Evolutionary conservation across 2,888 invertebrate genomes (phyloP).

Genomic region (Baronia brevicornis): DNA sequence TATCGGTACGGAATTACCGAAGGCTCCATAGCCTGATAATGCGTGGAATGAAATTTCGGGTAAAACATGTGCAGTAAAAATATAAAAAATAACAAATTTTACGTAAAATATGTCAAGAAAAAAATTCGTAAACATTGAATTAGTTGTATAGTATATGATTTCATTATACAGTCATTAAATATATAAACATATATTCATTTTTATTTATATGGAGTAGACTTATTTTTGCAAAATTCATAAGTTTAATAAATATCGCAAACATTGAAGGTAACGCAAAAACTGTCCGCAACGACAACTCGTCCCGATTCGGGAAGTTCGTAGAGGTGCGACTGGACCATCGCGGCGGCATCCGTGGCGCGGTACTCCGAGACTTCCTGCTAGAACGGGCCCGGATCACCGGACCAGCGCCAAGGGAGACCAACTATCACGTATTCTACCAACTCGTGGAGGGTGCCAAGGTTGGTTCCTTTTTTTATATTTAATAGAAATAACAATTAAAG

Average conservation of each 20-base stretch:
- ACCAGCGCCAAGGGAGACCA: conserved; percentile 89
- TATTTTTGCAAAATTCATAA: too few species aligned
- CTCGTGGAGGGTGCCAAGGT: conserved; percentile 90
- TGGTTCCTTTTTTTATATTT: conserved; percentile 13
- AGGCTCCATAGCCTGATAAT: too few species aligned
- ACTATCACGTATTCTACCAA: conserved; percentile 95
- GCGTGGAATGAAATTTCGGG: too few species aligned
- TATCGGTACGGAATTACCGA: too few species aligned
- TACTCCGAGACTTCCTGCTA: conserved; percentile 91
- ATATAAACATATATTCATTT: conserved; percentile 12
- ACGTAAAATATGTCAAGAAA: too few species aligned
- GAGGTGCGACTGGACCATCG: conserved; percentile 93
- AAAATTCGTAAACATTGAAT: too few species aligned
- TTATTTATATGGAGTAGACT: conserved; percentile 12
- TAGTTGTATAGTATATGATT: too few species aligned
- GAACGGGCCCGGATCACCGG: conserved; percentile 94
- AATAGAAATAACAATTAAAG: too few species aligned
- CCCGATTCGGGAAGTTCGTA: conserved; percentile 96
- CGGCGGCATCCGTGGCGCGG: conserved; percentile 93
- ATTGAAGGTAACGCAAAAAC: conserved; percentile 97
- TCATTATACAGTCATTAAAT: too few species aligned
- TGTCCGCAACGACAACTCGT: conserved; percentile 94
- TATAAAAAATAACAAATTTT: too few species aligned
- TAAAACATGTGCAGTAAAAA: too few species aligned
- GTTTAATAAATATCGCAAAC: too few species aligned